These are phyloP conservation scores for Oreochromis grahami DNA, from an alignment of 2,797 vertebrate genomes.

Conservation along the genomic window DNA sequence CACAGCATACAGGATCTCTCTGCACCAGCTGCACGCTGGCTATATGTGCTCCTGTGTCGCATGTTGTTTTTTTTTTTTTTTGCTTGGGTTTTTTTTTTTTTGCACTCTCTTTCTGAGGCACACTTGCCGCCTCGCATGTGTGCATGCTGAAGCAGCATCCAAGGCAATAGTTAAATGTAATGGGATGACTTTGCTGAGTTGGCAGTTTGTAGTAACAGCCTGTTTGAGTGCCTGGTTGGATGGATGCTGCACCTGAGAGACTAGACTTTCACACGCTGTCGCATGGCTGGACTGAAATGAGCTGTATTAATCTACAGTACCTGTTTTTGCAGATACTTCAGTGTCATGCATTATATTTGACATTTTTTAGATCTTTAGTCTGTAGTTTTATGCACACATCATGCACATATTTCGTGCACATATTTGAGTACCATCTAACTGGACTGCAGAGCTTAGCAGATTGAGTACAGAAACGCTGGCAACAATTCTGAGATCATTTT, in stretches of 20 bases:
- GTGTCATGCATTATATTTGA: neutral
- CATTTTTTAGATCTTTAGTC: neutral
- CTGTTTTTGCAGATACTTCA: neutral
- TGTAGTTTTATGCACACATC: neutral
- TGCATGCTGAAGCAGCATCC: slow-evolving; percentile 47
- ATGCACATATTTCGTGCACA: neutral
- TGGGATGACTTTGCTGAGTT: slow-evolving; percentile 52
- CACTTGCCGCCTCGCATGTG: neutral
- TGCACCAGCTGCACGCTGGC: neutral
- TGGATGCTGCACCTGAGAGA: slow-evolving; percentile 39
- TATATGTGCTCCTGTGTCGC: neutral
- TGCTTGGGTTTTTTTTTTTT: neutral
- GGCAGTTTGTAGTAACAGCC: slow-evolving; percentile 19
- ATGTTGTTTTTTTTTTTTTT: neutral
- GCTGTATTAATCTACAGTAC: neutral
- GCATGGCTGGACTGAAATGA: neutral
- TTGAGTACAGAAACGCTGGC: neutral
- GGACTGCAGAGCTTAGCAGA: neutral
- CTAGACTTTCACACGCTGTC: slow-evolving; percentile 18
- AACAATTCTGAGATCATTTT: neutral
- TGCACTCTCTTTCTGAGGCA: neutral
- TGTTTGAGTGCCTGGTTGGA: slow-evolving; percentile 25
- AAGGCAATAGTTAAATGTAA: slow-evolving; percentile 42
- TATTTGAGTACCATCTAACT: neutral
- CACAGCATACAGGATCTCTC: neutral